These are phyloP conservation scores for Agrochola lychnidis DNA, from an alignment of 2,888 invertebrate genomes.

Conservation along the genomic window DNA sequence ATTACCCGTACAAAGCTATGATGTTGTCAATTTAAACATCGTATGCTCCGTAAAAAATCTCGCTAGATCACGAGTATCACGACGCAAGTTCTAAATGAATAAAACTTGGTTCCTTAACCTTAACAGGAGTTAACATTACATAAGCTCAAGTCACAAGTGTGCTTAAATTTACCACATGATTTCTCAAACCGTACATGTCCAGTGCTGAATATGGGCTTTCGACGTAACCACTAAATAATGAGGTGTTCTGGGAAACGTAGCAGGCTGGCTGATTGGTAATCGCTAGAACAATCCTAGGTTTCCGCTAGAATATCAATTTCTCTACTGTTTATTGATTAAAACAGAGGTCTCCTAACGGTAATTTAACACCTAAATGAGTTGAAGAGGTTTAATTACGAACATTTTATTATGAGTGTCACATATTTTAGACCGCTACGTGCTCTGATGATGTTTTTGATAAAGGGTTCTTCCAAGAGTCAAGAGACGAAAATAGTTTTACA, in stretches of 20 bases:
- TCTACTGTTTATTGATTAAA: not conserved
- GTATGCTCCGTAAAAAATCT: slow-evolving; percentile 8
- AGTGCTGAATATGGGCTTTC: slow-evolving; percentile 37
- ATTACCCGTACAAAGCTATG: not conserved
- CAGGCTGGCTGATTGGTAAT: slow-evolving; percentile 10
- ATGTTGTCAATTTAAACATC: slow-evolving; percentile 1
- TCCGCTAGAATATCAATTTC: not conserved
- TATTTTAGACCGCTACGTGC: not conserved
- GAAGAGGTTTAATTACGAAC: not conserved
- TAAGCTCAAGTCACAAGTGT: slow-evolving; percentile 20
- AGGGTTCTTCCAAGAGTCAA: not conserved
- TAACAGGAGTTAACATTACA: slow-evolving; percentile 24
- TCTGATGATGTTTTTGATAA: not conserved
- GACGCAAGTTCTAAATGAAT: slow-evolving; percentile 21
- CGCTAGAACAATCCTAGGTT: not conserved
- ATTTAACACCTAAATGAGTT: not conserved
- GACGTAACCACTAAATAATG: slow-evolving; percentile 40
- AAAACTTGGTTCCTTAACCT: slow-evolving; percentile 32
- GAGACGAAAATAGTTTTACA: slow-evolving; percentile 9
- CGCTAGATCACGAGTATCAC: slow-evolving; percentile 6
- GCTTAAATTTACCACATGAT: slow-evolving; percentile 43
- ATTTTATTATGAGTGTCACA: not conserved
- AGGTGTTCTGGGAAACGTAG: slow-evolving; percentile 19
- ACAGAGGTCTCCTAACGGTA: not conserved
- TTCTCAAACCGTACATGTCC: slow-evolving; percentile 29